Percentiles rank a stretch among this genome's conserved stretches.
Conservation (phyloP, 2,113 vertebrate genomes). For the Tapirus terrestris region DNA sequence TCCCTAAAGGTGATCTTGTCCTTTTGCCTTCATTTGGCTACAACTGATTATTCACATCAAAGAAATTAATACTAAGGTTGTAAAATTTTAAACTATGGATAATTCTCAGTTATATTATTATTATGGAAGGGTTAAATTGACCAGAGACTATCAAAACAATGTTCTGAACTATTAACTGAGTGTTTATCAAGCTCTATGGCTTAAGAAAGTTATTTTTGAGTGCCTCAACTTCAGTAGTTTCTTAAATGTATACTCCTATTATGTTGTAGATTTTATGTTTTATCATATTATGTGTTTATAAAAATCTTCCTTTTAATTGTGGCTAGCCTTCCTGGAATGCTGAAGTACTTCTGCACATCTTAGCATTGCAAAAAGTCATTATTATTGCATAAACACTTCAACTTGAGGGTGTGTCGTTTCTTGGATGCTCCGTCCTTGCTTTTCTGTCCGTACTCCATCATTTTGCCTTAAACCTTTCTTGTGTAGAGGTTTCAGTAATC, state of each 20-base stretch:
- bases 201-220: conserved; percentile 41
- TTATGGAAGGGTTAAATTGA: not conserved
- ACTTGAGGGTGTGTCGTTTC: not conserved
- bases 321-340: not conserved
- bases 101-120: conserved; percentile 1
- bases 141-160: not conserved
- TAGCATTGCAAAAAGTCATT: not conserved
- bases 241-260: not conserved
- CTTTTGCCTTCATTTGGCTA: conserved; percentile 3
- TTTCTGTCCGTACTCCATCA: not conserved
- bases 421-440: not conserved
- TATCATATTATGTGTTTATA: not conserved
- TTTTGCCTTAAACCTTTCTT: not conserved
- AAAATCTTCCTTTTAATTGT: not conserved
- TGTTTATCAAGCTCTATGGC: not conserved
- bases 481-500: not conserved
- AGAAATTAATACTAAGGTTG: not conserved
- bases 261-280: conserved; percentile 36
- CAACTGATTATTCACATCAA: not conserved
- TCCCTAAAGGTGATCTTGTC: not conserved
- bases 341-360: not conserved
- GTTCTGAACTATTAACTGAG: not conserved
- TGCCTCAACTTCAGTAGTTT: conserved; percentile 44
- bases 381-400: not conserved
- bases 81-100: not conserved